Evolutionary conservation across 2,888 invertebrate genomes (phyloP).

Genomic region (Rhamphomyia laevipes): DNA sequence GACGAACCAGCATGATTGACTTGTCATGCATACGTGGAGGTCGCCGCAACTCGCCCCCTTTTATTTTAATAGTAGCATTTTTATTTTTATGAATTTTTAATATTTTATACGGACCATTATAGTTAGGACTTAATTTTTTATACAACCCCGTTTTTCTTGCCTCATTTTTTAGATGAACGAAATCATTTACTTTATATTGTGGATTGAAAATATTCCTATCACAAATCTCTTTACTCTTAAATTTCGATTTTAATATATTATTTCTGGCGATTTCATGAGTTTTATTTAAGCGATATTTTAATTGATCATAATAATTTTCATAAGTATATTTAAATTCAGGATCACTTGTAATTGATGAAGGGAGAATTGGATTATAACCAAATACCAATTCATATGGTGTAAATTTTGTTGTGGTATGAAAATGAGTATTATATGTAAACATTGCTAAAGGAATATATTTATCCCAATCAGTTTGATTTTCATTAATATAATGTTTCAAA

Average conservation of each 20-base stretch:
- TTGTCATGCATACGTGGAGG: no score
- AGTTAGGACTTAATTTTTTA: slow-evolving; percentile 8
- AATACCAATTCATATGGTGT: slow-evolving; percentile 8
- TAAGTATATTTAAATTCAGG: slow-evolving; percentile 8
- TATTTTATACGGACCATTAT: slow-evolving; percentile 8
- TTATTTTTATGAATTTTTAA: not conserved
- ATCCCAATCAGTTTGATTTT: slow-evolving; percentile 3
- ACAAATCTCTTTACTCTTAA: slow-evolving; percentile 4
- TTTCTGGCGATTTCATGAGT: slow-evolving; percentile 8
- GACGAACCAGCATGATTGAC: no score
- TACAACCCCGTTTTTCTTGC: slow-evolving; percentile 1
- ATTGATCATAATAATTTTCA: slow-evolving; percentile 7
- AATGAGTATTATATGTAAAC: slow-evolving; percentile 5
- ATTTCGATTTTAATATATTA: slow-evolving; percentile 7
- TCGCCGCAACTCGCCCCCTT: no score
- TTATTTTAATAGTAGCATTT: slow-evolving; percentile 4
- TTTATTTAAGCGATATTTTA: slow-evolving; percentile 8
- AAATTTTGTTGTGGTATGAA: slow-evolving; percentile 6
- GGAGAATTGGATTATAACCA: slow-evolving; percentile 8
- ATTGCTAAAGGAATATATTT: slow-evolving; percentile 1
- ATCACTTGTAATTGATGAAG: slow-evolving; percentile 2
- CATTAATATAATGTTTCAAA: slow-evolving; percentile 20
- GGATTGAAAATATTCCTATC: slow-evolving; percentile 2
- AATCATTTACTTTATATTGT: slow-evolving; percentile 5
- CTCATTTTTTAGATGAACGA: slow-evolving; percentile 8